These are phyloP conservation scores for Bos indicus DNA, from an alignment of 2,113 vertebrate genomes.

Conservation along the genomic window DNA sequence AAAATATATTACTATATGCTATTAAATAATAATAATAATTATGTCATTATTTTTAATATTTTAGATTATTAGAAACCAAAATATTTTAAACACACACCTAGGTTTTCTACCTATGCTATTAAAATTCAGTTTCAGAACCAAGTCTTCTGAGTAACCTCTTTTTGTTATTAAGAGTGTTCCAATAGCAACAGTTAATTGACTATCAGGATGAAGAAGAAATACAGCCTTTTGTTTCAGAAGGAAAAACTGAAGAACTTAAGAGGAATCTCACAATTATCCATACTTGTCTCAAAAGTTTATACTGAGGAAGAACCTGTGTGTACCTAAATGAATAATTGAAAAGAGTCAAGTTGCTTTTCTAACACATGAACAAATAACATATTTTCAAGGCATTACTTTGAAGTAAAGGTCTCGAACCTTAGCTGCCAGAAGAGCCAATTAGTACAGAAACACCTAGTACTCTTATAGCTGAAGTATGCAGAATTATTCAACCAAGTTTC, in stretches of 20 bases:
- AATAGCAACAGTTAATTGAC: background rate
- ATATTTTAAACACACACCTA: background rate
- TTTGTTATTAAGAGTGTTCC: background rate
- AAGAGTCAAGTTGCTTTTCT: background rate
- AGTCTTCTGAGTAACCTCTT: background rate
- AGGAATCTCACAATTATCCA: background rate
- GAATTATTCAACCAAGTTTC: background rate
- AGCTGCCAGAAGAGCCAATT: background rate
- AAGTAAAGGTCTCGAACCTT: background rate
- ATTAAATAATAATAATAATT: constrained; percentile 43
- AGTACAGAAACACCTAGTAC: background rate
- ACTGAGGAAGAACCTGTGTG: background rate
- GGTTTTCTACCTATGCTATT: background rate
- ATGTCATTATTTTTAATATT: constrained; percentile 17
- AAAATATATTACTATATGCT: background rate
- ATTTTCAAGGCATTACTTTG: background rate
- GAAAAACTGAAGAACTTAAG: background rate
- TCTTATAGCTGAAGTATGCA: background rate
- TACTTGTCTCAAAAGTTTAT: background rate
- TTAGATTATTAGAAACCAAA: constrained; percentile 16
- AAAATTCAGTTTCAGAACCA: constrained; percentile 20
- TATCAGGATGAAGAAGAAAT: background rate
- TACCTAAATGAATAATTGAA: background rate
- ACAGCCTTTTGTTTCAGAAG: background rate
- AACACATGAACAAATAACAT: background rate